phyloP scores from a whole-genome alignment of 2,888 invertebrate species.

The Nephrotoma appendiculata region DNA sequence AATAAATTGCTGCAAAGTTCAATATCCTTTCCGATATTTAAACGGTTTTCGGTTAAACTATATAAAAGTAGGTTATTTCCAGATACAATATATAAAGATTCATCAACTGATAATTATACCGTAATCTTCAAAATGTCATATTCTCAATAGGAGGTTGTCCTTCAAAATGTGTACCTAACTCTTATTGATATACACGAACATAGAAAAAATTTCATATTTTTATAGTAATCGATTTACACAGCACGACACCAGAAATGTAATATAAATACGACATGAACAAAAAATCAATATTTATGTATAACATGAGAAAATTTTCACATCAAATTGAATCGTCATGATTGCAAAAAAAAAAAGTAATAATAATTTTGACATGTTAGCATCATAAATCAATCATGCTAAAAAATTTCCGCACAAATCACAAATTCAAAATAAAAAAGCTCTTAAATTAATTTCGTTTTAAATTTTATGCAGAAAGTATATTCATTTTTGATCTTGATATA shows the following conservation, averaged over 20 bases:
- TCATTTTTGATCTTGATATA: too few species aligned
- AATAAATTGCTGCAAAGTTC: too few species aligned
- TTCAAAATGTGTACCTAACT: not conserved
- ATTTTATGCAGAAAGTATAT: too few species aligned
- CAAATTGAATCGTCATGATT: not conserved
- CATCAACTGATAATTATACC: not conserved
- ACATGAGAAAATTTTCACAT: not conserved
- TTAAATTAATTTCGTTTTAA: not conserved
- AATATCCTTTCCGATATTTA: too few species aligned
- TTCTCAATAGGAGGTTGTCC: not conserved
- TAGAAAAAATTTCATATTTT: not conserved
- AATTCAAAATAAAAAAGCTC: not conserved
- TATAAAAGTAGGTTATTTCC: too few species aligned
- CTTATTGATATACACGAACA: not conserved
- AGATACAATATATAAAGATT: too few species aligned
- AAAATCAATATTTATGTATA: not conserved
- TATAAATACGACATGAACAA: not conserved
- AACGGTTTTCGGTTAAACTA: too few species aligned
- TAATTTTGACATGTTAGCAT: not conserved
- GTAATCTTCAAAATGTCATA: not conserved
- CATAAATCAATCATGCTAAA: not conserved
- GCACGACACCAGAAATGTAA: not conserved
- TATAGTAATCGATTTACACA: not conserved
- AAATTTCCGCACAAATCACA: not conserved
- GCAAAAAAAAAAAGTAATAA: not conserved